Base-by-base conservation (phyloP, 2,113 vertebrate species). In the Sinocyclocheilus anophthalmus region DNA sequence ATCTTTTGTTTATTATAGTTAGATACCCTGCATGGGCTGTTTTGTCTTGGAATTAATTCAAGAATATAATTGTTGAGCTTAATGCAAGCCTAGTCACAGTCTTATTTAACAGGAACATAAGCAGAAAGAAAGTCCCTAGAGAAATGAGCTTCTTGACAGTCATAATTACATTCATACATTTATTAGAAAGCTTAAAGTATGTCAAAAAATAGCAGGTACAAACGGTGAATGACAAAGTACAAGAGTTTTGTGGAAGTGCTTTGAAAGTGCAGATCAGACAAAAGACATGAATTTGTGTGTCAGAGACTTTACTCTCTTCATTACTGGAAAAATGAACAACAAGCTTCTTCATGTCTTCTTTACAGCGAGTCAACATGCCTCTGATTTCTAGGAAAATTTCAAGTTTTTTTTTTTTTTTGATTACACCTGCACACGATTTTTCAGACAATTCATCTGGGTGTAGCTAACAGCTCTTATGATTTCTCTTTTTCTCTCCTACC, bases 61-160 rank as follows among this genome's bases (percentile, higher is more conserved):
- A 39, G 57, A 81, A 81, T 65, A 81, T 81, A 81, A 81, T 65
- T 65, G 59, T 65, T 80, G 42, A 37, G 79, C 59, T 48, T 65
- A 81, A 65, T 26, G 37, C 53, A 79, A 79, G 53, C 33, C 24
- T 57, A 53, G 26, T 45, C 42, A 45, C 42, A 11, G 42, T n/a
- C 22, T 80, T 81, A 65, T 81, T 81, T 65, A 48, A 48, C n/a
- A 65, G 59, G 59, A 81, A 81, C 37, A 26, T 26, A 45, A 11
- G 33, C 59, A 65, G 37, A 48, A 81, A 65, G 5, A 45, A 48
- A 30, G 39, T 81, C 78, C 57, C 77, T 61, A 18, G 22, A 81
- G 59, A 65, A 65, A 65, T 16, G 7, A 65, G n/a, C 57, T 81
- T 39, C 59, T 30, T 81, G 39, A 65, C 57, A 48, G 16, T 65